Conservation (phyloP, 2,888 invertebrate genomes). For the Miltochrista miniata region DNA sequence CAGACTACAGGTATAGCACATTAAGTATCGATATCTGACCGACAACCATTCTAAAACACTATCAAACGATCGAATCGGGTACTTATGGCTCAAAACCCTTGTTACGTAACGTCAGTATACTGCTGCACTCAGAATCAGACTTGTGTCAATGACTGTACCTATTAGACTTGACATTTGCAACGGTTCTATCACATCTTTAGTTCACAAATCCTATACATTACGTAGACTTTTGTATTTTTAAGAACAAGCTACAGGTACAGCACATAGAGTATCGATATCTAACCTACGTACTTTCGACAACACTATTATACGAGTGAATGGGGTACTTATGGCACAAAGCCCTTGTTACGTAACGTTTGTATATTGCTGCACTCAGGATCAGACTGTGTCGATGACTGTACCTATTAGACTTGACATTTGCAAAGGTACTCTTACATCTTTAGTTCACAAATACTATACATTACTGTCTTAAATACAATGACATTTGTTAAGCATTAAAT, state of each 20-base stretch:
- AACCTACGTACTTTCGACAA: slow-evolving; percentile 22
- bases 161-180: slow-evolving; percentile 39
- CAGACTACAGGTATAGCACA: too few species aligned
- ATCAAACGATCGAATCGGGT: slow-evolving; percentile 55
- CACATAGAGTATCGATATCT: background rate
- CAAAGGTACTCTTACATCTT: slow-evolving; percentile 30
- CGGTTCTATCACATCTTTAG: slow-evolving; percentile 28
- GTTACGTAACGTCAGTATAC: slow-evolving; percentile 67
- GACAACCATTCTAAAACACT: slow-evolving; percentile 40
- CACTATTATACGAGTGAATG: slow-evolving; percentile 58
- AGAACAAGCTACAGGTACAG: too few species aligned
- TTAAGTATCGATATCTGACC: background rate
- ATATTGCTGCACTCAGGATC: slow-evolving; percentile 63
- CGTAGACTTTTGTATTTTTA: too few species aligned
- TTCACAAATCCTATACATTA: too few species aligned
- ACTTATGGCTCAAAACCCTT: slow-evolving; percentile 66
- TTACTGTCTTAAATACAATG: slow-evolving; percentile 20
- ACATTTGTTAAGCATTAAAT: slow-evolving; percentile 7
- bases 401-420: slow-evolving; percentile 38
- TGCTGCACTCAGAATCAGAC: slow-evolving; percentile 59
- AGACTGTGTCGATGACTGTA: slow-evolving; percentile 45
- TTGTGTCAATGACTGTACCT: slow-evolving; percentile 41
- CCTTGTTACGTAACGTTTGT: slow-evolving; percentile 66
- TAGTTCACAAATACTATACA: slow-evolving; percentile 22
- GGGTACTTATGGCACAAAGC: slow-evolving; percentile 65